Base-by-base conservation (phyloP, 2,113 vertebrate genomes). In the Lanius collurio region DNA sequence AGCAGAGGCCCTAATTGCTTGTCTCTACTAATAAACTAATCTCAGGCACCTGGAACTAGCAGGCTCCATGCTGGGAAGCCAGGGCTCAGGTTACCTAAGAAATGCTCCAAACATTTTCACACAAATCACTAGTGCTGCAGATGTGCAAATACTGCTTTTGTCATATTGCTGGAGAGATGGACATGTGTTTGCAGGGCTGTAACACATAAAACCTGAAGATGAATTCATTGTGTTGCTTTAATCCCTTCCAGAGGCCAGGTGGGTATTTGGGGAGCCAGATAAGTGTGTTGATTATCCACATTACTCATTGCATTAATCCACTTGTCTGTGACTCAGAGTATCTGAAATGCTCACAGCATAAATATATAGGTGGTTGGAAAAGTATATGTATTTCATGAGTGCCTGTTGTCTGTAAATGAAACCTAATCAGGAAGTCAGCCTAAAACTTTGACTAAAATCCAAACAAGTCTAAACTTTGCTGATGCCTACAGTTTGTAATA, bases 1-100 rank as follows among this genome's bases (percentile, higher is more conserved):
- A 5, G 60, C 77, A 81, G 73, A 84, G 68, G 26, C 71, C 47
- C 28, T 96, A 96, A 97, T 96, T 97, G 95, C 86, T 73, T 92
- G 73, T n/a, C 52, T 95, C 77, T 86, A 28, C 73, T 96, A 96
- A 97, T 96, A 93, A 96, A 81, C 86, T 96, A 97, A 97, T 96
- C 95, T 96, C 93, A 84, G 86, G 83, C 96, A 97, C 95, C 96
- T 97, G 96, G 96, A 94, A 87, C 69, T 42, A 79, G 83, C 83
- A 96, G 93, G 62, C 94, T 96, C 37, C 95, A 91, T 57, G 93
- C 95, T 0, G 80, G 49, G 95, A 65, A 90, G 83, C 39, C 80
- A 81, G 42, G 57, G 90, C 76, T 97, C 92, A 9, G 57, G 69
- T 97, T 96, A 94, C 96, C 65, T 71, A 62, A 93, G 90, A 95